phyloP scores from a whole-genome alignment of 1,140 invertebrate genomes.

The Dreissena rostriformis region DNA sequence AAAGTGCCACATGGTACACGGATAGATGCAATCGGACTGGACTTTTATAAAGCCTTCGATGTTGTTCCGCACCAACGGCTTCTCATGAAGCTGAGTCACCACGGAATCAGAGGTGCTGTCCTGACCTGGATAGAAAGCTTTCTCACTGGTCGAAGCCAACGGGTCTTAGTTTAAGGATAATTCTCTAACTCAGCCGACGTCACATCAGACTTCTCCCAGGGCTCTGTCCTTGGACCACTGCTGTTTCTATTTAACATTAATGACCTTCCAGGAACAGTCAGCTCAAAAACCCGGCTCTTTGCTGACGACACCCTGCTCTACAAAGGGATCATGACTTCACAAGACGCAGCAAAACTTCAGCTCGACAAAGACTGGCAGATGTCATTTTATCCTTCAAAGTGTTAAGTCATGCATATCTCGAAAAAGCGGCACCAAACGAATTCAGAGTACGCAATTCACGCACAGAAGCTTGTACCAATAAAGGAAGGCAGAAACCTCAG shows the following conservation, averaged over 20 bases:
- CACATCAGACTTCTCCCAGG: constrained; percentile 52
- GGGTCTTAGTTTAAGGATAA: constrained; percentile 35
- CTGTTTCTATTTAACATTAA: constrained; percentile 50
- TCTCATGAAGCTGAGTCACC: constrained; percentile 40
- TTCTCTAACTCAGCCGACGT: constrained; percentile 20
- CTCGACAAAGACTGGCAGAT: not conserved
- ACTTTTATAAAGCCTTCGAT: constrained; percentile 61
- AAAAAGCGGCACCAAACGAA: not conserved
- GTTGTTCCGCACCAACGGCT: constrained; percentile 52
- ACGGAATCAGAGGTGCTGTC: constrained; percentile 27
- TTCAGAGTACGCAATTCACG: not conserved
- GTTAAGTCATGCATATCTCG: constrained; percentile 11
- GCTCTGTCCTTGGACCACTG: constrained; percentile 55
- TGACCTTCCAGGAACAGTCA: constrained; percentile 34
- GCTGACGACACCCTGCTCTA: constrained; percentile 20
- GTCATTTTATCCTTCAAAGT: not conserved
- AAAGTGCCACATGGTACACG: too few species aligned
- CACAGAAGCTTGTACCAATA: not conserved
- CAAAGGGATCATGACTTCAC: too few species aligned
- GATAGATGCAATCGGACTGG: too few species aligned
- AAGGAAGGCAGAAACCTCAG: not conserved
- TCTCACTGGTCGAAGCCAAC: constrained; percentile 31
- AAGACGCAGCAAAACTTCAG: not conserved
- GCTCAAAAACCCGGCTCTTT: constrained; percentile 2
- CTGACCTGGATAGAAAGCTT: constrained; percentile 55